phyloP scores from a whole-genome alignment of 2,888 invertebrate genomes.

The Pomacea canaliculata region DNA sequence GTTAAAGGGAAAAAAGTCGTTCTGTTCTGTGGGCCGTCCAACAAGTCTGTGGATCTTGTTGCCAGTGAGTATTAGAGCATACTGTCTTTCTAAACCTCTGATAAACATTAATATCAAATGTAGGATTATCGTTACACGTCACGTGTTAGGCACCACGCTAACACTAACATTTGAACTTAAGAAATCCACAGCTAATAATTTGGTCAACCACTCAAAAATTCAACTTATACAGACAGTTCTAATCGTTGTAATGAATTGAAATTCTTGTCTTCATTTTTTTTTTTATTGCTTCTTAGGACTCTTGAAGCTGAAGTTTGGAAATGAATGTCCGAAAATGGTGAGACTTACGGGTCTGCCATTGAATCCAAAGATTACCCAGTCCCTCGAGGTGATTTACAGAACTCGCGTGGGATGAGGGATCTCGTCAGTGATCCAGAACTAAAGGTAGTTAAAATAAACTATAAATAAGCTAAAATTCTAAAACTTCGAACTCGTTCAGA shows the following conservation, averaged over 20 bases:
- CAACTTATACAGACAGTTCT: too few species aligned
- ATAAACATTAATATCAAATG: too few species aligned
- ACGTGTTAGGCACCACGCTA: too few species aligned
- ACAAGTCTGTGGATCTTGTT: conserved; percentile 62
- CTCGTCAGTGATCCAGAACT: conserved; percentile 29
- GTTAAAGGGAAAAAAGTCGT: conserved; percentile 46
- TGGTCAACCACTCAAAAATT: too few species aligned
- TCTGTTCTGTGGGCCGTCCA: conserved; percentile 64
- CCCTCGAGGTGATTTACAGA: conserved; percentile 46
- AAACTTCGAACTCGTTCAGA: too few species aligned
- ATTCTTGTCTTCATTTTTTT: too few species aligned
- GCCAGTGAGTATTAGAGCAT: conserved; percentile 47
- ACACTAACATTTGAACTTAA: too few species aligned
- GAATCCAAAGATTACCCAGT: conserved; percentile 55
- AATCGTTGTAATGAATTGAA: too few species aligned
- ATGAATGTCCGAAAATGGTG: conserved; percentile 45
- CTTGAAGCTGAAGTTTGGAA: conserved; percentile 35
- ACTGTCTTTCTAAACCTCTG: neutral
- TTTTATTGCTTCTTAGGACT: conserved; percentile 26
- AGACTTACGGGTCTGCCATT: conserved; percentile 55
- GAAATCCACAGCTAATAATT: too few species aligned
- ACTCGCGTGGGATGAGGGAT: conserved; percentile 31
- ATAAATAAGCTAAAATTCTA: too few species aligned
- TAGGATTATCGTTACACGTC: too few species aligned
- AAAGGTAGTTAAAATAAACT: neutral